These are phyloP conservation scores for Parnassius glacialis DNA, from an alignment of 2,888 invertebrate genomes.

Conservation along the genomic window DNA sequence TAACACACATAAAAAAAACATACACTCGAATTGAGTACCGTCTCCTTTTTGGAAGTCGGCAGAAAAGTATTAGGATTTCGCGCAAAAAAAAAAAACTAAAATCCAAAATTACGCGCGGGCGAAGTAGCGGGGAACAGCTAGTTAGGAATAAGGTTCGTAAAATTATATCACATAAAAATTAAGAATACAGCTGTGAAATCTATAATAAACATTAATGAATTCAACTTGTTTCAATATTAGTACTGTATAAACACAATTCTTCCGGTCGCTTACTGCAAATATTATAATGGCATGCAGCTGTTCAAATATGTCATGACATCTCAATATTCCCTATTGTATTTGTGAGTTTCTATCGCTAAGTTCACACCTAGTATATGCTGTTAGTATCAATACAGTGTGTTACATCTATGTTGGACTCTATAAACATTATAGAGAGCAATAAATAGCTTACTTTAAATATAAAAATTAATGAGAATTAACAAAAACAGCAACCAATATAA, in stretches of 20 bases:
- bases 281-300: conserved; percentile 33
- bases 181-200: conserved; percentile 18
- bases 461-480: no score
- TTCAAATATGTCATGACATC: conserved; percentile 36
- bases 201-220: conserved; percentile 31
- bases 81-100: no score
- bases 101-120: no score
- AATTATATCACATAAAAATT: neutral
- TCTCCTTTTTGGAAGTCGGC: no score
- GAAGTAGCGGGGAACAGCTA: no score
- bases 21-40: no score
- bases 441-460: no score
- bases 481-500: no score
- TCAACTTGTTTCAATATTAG: conserved; percentile 22
- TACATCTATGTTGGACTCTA: neutral
- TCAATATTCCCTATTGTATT: conserved; percentile 31
- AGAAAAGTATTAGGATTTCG: no score
- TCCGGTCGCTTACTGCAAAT: conserved; percentile 35
- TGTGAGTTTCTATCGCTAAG: conserved; percentile 13
- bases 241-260: conserved; percentile 35
- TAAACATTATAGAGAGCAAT: no score
- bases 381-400: neutral
- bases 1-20: no score
- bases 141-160: no score
- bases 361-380: conserved; percentile 11